phyloP scores from a whole-genome alignment of 2,113 vertebrate genomes.

The Strix aluco region DNA sequence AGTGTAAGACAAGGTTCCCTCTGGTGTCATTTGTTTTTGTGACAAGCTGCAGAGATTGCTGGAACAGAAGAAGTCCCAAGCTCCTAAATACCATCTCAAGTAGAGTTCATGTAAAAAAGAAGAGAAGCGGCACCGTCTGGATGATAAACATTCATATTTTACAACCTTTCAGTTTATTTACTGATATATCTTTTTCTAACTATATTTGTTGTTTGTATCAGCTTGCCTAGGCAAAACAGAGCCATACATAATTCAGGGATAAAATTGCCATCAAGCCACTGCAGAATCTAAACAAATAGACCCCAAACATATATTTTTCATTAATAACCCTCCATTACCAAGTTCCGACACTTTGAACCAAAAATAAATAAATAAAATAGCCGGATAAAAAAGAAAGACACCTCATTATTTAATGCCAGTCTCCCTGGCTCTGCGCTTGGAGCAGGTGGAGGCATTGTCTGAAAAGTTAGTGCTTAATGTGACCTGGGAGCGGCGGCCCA shows the following conservation, averaged over 20 bases:
- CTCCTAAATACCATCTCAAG: constrained; percentile 25
- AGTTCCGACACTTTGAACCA: background rate
- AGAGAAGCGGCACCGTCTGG: background rate
- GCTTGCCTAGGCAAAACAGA: constrained; percentile 60
- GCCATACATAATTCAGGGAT: constrained; percentile 64
- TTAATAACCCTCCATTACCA: constrained; percentile 31
- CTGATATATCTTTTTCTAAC: constrained; percentile 52
- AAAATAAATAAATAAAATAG: constrained; percentile 31
- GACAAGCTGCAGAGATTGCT: constrained; percentile 63
- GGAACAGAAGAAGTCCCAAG: constrained; percentile 13
- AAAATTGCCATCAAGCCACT: constrained; percentile 46
- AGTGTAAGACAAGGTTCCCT: background rate
- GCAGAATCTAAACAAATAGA: constrained; percentile 41
- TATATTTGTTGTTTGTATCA: constrained; percentile 62
- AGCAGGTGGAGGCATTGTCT: background rate
- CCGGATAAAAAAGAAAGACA: background rate
- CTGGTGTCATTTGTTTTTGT: constrained; percentile 8
- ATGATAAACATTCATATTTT: constrained; percentile 44
- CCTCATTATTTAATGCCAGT: background rate
- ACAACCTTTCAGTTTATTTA: constrained; percentile 63
- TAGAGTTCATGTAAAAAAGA: constrained; percentile 36
- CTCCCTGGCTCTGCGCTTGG: background rate
- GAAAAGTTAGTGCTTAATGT: background rate
- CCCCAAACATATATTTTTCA: constrained; percentile 40
- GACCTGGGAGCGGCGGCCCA: background rate